Evolutionary conservation across 1,140 invertebrate genomes (phyloP), one percentile per base, ranked within the genome.

Genomic region (Bombus waltoni): DNA sequence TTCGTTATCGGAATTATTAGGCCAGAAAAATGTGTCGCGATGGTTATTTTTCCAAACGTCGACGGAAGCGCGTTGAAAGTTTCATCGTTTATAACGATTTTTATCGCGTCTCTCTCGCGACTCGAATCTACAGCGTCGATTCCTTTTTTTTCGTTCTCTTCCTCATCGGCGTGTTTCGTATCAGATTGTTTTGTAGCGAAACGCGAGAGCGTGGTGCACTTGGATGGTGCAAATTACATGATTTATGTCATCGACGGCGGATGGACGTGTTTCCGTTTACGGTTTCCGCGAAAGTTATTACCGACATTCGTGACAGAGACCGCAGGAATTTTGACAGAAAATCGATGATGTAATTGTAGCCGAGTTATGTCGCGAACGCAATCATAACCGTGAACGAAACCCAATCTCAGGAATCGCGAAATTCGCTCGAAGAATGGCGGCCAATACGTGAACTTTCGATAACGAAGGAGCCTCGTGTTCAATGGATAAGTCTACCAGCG

Each of bases 261-360:
- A 40, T 53, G 38, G 15, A 22, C 32, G 44, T 42, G 59, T 85
- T 88, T 44, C 76, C 66, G 83, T 71, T 71, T 81, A 38, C 57
- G 70, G n/a, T 35, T 15, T 53, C 32, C 57, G 66, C 57, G 75
- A 73, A 85, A 88, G 66, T 71, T 81, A 72, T 81, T 76, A 57
- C 9, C 66, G 68, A 44, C 66, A 65, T n/a, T 70, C 15, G 10
- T 28, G 38, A 18, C 9, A 15, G 3, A 65, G 87, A 70, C n/a
- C 59, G 57, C 40, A 40, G 76, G 53, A 81, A 88, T 88, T 85
- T 81, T 81, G 77, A 88, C 87, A 35, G 62, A 18, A 89, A 89
- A 89, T 88, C 88, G 66, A 85, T 88, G 66, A 59, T 53, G 71
- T 75, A 59, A 62, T 73, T 76, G 72, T 81, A 78, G 80, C 66